Base-by-base conservation (phyloP, 2,888 invertebrate species). In the Theretra japonica region DNA sequence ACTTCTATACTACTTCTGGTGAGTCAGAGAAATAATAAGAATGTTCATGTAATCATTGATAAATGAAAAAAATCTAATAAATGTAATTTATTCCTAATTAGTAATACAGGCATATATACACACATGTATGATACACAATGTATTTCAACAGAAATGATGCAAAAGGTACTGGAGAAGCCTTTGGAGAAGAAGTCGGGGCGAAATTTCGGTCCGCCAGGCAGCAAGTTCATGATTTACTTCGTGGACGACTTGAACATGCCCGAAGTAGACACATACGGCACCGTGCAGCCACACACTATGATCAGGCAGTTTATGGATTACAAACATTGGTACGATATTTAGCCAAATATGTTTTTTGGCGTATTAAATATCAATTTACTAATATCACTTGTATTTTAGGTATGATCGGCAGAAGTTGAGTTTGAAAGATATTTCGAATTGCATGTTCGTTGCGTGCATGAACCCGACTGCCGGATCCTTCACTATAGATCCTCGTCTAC, bases 211-310 rank as follows among this genome's bases (percentile, higher is more conserved):
- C 99, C 99, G 0, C 98, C 98, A 0, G 99, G 98, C n/a, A 97
- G 96, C 85, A 98, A 98, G 89, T 96, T 96, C 25, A 96, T 99
- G 95, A 96, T 99, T 71, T 99, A 98, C 90, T 99, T 99, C 88
- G 96, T 99, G 73, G 99, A 99, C 84, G 99, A 99, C 83, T 96
- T 99, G 96, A 99, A 99, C 88, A 99, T 99, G 98, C 99, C 99
- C 0, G 98, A 98, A 93, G 98, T 99, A 4, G 99, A 99, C 88
- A 96, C 96, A 72, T 99, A 99, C 88, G 98, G 98, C 72, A 99
- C 99, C 0, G 99, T 99, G 19, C 99, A 99, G 86, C 98, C 99
- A 0, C 99, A 99, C 85, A 99, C 99, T 0, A 95, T 99, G 1
- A 97, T 99, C 75, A 95, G 99, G 28, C 98, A 99, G 87, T 98